Evolutionary conservation across 2,888 invertebrate species (phyloP), one percentile per base, ranked within the genome.

Genomic region (Meta bourneti): DNA sequence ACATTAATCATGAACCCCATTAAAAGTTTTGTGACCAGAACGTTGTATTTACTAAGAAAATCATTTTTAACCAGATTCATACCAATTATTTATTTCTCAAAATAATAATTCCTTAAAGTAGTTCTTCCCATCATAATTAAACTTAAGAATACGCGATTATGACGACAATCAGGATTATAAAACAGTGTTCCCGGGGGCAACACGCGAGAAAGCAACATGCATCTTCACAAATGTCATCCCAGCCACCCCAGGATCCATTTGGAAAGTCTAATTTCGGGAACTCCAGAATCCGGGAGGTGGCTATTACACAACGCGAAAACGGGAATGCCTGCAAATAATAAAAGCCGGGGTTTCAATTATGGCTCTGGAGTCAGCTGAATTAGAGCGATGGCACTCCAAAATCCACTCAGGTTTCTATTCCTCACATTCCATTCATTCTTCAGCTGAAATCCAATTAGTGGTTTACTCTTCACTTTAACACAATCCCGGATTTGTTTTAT

Each of bases 381-480:
- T 79, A 61, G 48, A 69, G 61, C 34, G 49, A 61, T 13, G 61
- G 20, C 34, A 61, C 61, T 61, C 61, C 61, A 69, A 79, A 61
- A 79, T 79, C 61, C 34, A 71, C 81, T 81, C 81, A 20, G 16
- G 81, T 81, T 81, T 49, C 81, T 49, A 13, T 69, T 49, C 20
- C 19, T 7, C 34, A 13, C 61, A 34, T 69, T 79, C 48, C 34
- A 61, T 79, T 79, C 34, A 79, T 61, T 79, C 79, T 61, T 34
- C 48, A 0, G 70, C 34, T 61, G 7, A 48, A 79, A 79, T 79
- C 34, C 79, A 79, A 79, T 79, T 79, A 79, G 48, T 69, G 79
- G 61, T 79, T 79, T 79, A 79, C 61, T 79, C 61, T 79, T 79
- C 69, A 79, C 79, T 79, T 79, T 61, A 79, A 79, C 61, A 69